phyloP scores from a whole-genome alignment of 2,113 vertebrate genomes.

The Calyptommatus sinebrachiatus region DNA sequence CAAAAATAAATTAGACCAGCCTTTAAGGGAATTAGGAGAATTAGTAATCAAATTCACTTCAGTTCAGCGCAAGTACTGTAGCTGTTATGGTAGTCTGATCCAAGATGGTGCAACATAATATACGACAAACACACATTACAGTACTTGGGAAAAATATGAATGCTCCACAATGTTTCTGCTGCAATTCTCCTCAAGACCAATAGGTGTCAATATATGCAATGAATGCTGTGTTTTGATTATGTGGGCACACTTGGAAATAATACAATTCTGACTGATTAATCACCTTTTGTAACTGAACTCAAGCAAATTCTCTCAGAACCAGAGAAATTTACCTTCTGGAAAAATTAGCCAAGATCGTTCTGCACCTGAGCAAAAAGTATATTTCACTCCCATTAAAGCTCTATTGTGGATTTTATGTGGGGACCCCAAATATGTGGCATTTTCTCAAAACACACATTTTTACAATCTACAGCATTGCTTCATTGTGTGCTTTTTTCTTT shows the following conservation, averaged over 20 bases:
- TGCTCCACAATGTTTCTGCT: too few species aligned
- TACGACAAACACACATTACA: too few species aligned
- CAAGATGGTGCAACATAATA: not conserved
- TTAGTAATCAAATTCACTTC: not conserved
- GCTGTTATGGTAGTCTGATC: not conserved
- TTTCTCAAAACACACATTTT: too few species aligned
- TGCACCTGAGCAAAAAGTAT: not conserved
- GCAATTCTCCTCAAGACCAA: slow-evolving; percentile 34
- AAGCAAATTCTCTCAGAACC: not conserved
- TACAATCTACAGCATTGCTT: too few species aligned
- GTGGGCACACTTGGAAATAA: not conserved
- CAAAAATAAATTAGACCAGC: not conserved
- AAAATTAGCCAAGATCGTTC: not conserved
- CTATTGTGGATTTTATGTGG: too few species aligned
- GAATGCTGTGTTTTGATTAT: not conserved
- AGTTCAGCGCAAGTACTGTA: not conserved
- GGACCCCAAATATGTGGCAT: too few species aligned
- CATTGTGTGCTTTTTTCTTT: too few species aligned
- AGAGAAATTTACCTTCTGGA: not conserved
- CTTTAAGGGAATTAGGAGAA: not conserved
- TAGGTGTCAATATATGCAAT: slow-evolving; percentile 54
- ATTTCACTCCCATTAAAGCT: too few species aligned
- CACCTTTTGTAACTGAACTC: too few species aligned
- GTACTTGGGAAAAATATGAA: not conserved
- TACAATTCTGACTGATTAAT: too few species aligned